These are phyloP conservation scores for Myrmecobius fasciatus DNA, from an alignment of 2,113 vertebrate species.

Conservation along the genomic window DNA sequence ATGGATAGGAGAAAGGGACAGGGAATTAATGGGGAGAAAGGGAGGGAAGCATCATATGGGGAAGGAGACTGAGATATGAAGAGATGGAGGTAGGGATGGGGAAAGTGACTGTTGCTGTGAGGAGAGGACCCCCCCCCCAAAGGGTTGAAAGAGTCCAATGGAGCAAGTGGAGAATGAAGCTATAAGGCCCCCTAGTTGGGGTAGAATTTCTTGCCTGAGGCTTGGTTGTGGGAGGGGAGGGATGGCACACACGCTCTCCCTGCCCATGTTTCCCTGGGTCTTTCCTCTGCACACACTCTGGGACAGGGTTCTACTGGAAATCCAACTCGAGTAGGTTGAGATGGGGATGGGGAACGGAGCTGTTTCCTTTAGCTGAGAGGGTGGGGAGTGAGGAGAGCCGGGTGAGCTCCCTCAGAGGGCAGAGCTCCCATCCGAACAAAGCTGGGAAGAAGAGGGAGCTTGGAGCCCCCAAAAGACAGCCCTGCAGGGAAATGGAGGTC, in stretches of 20 bases:
- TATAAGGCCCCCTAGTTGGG: not conserved
- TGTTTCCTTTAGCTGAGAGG: not conserved
- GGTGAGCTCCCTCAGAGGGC: too few species aligned
- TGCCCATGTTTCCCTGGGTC: not conserved
- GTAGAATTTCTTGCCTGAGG: not conserved
- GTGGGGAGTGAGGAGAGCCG: not conserved
- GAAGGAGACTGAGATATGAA: not conserved
- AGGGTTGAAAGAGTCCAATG: not conserved
- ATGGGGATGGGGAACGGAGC: not conserved
- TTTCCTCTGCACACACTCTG: not conserved
- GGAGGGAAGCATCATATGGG: too few species aligned
- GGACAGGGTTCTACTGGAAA: not conserved
- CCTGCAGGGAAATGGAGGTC: not conserved
- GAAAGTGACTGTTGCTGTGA: not conserved
- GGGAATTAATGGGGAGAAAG: not conserved
- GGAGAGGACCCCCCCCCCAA: not conserved
- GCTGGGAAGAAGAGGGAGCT: not conserved
- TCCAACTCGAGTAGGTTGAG: too few species aligned
- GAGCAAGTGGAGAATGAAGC: not conserved
- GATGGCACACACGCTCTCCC: not conserved
- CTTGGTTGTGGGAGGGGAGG: not conserved
- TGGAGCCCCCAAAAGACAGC: not conserved
- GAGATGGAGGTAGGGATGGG: too few species aligned
- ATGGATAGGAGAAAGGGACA: not conserved
- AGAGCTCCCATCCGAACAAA: not conserved